Base-by-base conservation (phyloP, 2,888 invertebrate genomes). In the Drosophila borealis region DNA sequence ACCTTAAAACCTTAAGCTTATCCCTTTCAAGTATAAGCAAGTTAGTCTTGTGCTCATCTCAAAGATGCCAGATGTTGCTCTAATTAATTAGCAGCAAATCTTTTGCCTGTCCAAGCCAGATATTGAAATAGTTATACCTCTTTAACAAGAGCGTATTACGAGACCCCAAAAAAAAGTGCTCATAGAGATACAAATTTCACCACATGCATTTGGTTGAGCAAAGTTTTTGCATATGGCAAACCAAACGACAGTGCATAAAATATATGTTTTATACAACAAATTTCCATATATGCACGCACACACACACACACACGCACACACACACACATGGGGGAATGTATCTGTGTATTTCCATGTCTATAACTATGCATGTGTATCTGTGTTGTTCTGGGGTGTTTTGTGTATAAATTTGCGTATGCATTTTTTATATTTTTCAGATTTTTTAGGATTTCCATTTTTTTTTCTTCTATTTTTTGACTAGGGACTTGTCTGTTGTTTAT, bases 341-440 rank as follows among this genome's bases (percentile, higher is more conserved):
- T 59, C 54, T 57, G 41, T 59, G 51, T 73, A 62, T 54, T 59
- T 76, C 60, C 46, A 55, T 76, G 63, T 72, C 72, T 76, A 75
- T 56, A 60, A 75, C 64, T 56, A 41, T 42, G 49, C 56, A 37
- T 36, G 33, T 65, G 63, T 44, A 55, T 50, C n/a, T 56, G 29
- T 61, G 70, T 37, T 51, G 17, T 25, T 59, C 37, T 56, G 46
- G 19, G 39, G 33, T 56, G 53, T 70, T 63, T 65, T 72, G 65
- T 81, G 81, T 84, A 84, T 87, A 84, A 84, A 84, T 84, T 84
- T 84, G 87, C 81, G 87, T 83, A 78, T 87, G 87, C 81, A 81
- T 70, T 82, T 82, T 81, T 70, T 62, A 56, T 46, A 63, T 72
- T 46, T 45, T 53, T 49, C 50, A 2, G 46, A 46, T 56, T 59